phyloP scores from a whole-genome alignment of 2,888 invertebrate genomes.

The Agriotes lineatus region DNA sequence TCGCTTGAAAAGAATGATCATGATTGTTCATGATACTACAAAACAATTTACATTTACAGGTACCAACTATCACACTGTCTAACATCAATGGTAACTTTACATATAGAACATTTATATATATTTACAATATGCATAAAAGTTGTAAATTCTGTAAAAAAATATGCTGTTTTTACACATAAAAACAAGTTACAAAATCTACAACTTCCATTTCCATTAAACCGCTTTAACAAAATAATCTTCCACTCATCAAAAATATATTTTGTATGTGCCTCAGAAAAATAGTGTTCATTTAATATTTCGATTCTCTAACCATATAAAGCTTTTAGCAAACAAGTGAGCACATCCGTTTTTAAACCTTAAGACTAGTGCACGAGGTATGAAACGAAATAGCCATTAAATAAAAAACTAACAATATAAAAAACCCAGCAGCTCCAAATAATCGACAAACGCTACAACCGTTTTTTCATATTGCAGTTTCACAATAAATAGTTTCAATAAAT shows the following conservation, averaged over 20 bases:
- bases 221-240: conserved; percentile 49
- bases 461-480: conserved; percentile 14
- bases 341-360: conserved; percentile 41
- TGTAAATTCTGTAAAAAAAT: conserved; percentile 49
- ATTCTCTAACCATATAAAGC: conserved; percentile 57
- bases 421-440: neutral
- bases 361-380: conserved; percentile 30
- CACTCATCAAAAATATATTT: conserved; percentile 61
- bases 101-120: conserved; percentile 48
- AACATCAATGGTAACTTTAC: conserved; percentile 57
- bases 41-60: conserved; percentile 54
- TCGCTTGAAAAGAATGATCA: neutral
- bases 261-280: conserved; percentile 61
- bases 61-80: conserved; percentile 60
- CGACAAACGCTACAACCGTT: neutral
- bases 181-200: conserved; percentile 53
- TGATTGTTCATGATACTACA: neutral
- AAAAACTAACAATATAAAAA: conserved; percentile 3
- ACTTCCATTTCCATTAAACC: conserved; percentile 41
- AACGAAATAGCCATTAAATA: conserved; percentile 23
- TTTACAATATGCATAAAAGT: conserved; percentile 44
- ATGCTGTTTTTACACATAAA: conserved; percentile 45
- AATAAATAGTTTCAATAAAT: conserved; percentile 37
- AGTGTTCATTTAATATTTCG: conserved; percentile 52
- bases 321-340: conserved; percentile 53